These are phyloP conservation scores for Littorina saxatilis DNA, from an alignment of 1,140 invertebrate genomes.

Conservation along the genomic window DNA sequence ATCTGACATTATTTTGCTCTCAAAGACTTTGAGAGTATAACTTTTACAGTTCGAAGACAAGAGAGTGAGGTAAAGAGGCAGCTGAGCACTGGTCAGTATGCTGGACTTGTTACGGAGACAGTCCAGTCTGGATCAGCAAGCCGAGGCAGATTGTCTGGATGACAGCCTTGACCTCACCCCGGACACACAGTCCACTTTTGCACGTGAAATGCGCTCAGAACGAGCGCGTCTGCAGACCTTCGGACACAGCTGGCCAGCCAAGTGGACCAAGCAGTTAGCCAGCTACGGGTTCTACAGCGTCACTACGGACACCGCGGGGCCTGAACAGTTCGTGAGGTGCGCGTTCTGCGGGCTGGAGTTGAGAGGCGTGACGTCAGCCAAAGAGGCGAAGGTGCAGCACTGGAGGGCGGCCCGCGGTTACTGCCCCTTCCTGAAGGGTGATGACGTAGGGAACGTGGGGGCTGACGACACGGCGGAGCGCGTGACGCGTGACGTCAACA, in stretches of 20 bases:
- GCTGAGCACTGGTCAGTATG: not conserved
- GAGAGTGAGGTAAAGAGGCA: not conserved
- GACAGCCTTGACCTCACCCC: not conserved
- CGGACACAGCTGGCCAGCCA: not conserved
- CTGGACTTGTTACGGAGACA: too few species aligned
- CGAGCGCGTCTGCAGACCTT: slow-evolving; percentile 14
- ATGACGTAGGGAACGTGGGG: slow-evolving; percentile 32
- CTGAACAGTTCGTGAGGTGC: slow-evolving; percentile 82
- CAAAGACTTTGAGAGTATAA: too few species aligned
- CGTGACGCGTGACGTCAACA: not conserved
- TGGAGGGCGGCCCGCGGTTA: slow-evolving; percentile 86
- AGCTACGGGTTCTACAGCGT: not conserved
- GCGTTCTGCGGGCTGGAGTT: slow-evolving; percentile 90
- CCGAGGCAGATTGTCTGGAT: slow-evolving; percentile 1
- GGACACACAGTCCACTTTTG: not conserved
- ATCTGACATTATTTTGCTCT: too few species aligned
- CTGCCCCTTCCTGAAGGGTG: slow-evolving; percentile 82
- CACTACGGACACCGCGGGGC: not conserved
- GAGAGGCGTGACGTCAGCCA: slow-evolving; percentile 89
- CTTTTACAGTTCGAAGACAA: not conserved
- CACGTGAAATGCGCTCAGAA: not conserved
- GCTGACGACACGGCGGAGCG: not conserved
- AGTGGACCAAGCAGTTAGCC: not conserved
- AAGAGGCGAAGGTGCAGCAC: slow-evolving; percentile 92
- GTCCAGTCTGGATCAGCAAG: not conserved